Percentiles rank a stretch among this genome's conserved stretches.
phyloP scores from a whole-genome alignment of 2,797 vertebrate species.

The Steatocranus sp. region DNA sequence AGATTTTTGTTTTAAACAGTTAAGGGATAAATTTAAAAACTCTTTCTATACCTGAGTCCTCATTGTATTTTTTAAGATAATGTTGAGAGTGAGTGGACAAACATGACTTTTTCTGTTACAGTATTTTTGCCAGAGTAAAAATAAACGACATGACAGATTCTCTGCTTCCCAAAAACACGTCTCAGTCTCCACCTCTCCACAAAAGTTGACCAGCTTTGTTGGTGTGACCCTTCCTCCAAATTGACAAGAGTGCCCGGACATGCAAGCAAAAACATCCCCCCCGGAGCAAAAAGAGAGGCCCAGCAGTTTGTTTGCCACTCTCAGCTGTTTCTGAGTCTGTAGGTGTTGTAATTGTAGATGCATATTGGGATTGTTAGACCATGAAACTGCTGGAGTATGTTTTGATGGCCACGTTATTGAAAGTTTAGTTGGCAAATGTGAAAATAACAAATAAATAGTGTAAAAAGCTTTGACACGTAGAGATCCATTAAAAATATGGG shows the following conservation, averaged over 20 bases:
- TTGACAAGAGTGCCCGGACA: rapidly evolving
- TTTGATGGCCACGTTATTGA: rapidly evolving
- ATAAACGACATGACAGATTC: background rate
- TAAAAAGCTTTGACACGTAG: background rate
- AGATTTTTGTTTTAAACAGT: background rate
- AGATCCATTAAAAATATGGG: background rate
- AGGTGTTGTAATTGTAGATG: background rate
- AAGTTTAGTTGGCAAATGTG: background rate
- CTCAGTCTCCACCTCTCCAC: background rate
- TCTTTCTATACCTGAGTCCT: background rate
- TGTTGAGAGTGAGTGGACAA: background rate
- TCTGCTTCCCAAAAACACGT: background rate
- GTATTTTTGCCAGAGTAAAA: background rate
- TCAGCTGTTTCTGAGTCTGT: background rate
- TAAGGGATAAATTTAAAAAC: background rate
- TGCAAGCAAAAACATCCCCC: background rate
- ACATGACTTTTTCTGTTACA: background rate
- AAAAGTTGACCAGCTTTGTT: background rate
- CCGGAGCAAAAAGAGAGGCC: background rate
- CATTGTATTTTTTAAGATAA: background rate
- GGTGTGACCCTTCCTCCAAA: background rate
- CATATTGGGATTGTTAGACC: background rate
- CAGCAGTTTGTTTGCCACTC: rapidly evolving
- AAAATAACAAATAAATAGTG: background rate
- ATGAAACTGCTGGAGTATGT: background rate